Evolutionary conservation across 2,888 invertebrate species (phyloP), one percentile per base, ranked within the genome.

Genomic region (Cryptocephalus moraei): DNA sequence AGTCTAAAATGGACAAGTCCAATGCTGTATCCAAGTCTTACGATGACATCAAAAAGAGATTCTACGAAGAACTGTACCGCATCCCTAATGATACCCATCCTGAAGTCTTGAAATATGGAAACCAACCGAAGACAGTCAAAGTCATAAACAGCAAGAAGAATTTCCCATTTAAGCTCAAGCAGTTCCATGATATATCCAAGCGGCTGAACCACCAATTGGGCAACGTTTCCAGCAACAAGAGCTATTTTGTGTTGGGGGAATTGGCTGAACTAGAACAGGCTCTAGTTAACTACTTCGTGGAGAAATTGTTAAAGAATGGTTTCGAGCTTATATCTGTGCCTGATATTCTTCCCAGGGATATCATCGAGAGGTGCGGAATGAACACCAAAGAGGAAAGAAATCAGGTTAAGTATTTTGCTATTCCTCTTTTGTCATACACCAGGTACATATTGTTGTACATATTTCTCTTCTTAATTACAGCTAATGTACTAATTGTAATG

Each of bases 361-460:
- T 91, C 14, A 82, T 96, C 49, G 83, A 89, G 67, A 80, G 81
- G 44, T 95, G 95, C 76, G 95, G 95, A n/a, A 86, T 94, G 81
- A 75, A 79, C 55, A 78, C 85, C 0, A 77, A 79, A 57, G 82
- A 80, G 41, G 81, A 84, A 56, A 74, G 89, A 54, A 85, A 80
- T 40, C 89, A 91, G 74, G 86, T 86, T 68, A 22, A 6, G 22
- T 22, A 22, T 22, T 22, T 22, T 22, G 22, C 22, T 22, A 4
- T 22, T 4, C 22, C 22, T 22, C 6, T 22, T 22, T 22, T 22
- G 22, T 22, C 22, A 22, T 22, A 22, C 22, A 22, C 3, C 22
- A 22, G n/a, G n/a, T n/a, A n/a, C n/a, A n/a, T n/a, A n/a, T n/a
- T n/a, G n/a, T n/a, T n/a, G n/a, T n/a, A n/a, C n/a, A n/a, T n/a